Evolutionary conservation across 2,797 vertebrate species (phyloP).

Genomic region (Cossypha polioptera): DNA sequence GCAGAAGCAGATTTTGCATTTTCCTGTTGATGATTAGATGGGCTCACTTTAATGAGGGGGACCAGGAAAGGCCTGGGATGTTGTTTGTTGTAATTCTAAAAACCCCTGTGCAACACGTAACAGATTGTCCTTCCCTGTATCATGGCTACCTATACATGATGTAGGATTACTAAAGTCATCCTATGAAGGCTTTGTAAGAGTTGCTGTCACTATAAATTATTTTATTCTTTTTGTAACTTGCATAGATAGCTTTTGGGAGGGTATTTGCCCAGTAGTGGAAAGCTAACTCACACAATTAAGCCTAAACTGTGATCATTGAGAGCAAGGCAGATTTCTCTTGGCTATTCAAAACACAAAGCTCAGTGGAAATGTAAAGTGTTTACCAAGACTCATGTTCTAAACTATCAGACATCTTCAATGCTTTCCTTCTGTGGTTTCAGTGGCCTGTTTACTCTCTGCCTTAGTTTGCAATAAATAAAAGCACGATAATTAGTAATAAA

Average conservation of each 20-base stretch:
- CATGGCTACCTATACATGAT: neutral
- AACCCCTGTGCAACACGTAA: fast-evolving
- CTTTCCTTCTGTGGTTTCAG: neutral
- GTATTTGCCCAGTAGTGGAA: neutral
- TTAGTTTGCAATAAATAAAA: neutral
- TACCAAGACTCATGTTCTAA: neutral
- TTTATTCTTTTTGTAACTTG: neutral
- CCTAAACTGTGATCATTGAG: neutral
- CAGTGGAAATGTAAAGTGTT: neutral
- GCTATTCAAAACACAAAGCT: neutral
- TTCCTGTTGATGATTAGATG: fast-evolving
- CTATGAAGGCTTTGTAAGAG: neutral
- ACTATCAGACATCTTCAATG: neutral
- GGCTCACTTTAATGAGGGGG: neutral
- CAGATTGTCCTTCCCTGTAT: neutral
- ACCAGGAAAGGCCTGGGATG: neutral
- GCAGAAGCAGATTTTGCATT: neutral
- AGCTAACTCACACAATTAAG: neutral
- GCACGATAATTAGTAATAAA: neutral
- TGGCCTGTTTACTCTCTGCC: neutral
- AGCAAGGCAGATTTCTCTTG: neutral
- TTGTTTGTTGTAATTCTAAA: neutral
- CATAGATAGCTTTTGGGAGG: neutral
- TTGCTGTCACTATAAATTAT: neutral
- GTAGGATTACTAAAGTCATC: neutral